phyloP scores from a whole-genome alignment of 2,888 invertebrate species.

The Orchesella flavescens region DNA sequence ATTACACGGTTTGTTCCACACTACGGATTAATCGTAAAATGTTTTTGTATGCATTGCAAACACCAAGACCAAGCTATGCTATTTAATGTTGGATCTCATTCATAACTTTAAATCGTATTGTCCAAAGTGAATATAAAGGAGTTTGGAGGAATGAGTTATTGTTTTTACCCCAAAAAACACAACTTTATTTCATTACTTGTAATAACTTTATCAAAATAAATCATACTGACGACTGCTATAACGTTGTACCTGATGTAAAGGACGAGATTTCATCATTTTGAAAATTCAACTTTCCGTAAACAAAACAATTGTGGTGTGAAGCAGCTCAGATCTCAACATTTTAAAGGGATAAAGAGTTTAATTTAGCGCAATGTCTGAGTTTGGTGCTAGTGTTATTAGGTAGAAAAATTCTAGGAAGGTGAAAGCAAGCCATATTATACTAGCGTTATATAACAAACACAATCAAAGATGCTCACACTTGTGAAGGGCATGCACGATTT shows the following conservation, averaged over 20 bases:
- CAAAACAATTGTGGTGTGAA: not conserved
- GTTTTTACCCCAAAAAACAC: too few relatives aligned
- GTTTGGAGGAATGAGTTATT: too few relatives aligned
- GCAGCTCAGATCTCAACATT: not conserved
- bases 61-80: not conserved
- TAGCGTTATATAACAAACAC: conserved; percentile 29
- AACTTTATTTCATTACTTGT: too few relatives aligned
- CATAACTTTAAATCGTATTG: too few relatives aligned
- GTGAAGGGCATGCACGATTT: conserved; percentile 37
- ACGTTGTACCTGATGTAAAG: conserved; percentile 29
- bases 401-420: not conserved
- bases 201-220: too few relatives aligned
- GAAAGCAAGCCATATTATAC: not conserved
- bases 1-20: not conserved
- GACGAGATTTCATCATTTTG: conserved; percentile 24
- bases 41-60: not conserved
- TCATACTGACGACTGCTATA: not conserved
- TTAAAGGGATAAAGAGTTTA: conserved; percentile 10
- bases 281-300: conserved; percentile 2
- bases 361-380: not conserved
- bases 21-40: not conserved
- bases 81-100: too few relatives aligned
- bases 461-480: conserved; percentile 27
- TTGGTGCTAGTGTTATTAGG: not conserved
- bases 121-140: too few relatives aligned